These are phyloP conservation scores for Parauchenoglanis punctatus DNA, from an alignment of 2,797 vertebrate species.

Conservation along the genomic window DNA sequence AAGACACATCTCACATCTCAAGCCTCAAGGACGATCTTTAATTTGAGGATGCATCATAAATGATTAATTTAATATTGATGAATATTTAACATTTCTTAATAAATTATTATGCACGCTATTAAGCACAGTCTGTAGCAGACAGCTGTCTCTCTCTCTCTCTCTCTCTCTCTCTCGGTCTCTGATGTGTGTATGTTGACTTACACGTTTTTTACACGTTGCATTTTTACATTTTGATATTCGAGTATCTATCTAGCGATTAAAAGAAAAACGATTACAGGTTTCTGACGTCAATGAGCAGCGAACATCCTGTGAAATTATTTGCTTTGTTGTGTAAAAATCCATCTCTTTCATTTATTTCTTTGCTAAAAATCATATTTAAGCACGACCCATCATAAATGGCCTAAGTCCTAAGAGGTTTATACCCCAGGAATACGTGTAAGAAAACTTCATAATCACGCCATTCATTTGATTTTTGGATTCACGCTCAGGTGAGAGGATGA, in stretches of 20 bases:
- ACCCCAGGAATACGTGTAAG: not conserved
- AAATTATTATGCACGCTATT: conserved; percentile 70
- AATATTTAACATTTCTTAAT: conserved; percentile 82
- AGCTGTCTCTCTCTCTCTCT: not conserved
- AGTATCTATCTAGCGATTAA: not conserved
- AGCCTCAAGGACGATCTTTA: conserved; percentile 77
- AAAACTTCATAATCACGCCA: not conserved
- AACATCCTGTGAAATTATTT: not conserved
- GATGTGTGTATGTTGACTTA: not conserved
- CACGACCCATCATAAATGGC: not conserved
- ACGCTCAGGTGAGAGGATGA: not conserved
- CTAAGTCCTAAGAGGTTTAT: not conserved
- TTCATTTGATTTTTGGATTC: not conserved
- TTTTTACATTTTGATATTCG: not conserved
- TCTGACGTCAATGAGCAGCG: not conserved
- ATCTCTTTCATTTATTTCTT: not conserved
- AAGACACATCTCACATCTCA: conserved; percentile 61
- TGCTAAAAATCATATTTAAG: not conserved
- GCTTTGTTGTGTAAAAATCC: not conserved
- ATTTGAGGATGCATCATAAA: conserved; percentile 80
- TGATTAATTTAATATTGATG: conserved; percentile 80
- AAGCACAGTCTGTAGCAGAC: not conserved
- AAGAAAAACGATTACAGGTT: not conserved
- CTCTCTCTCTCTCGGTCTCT: not conserved
- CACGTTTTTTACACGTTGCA: not conserved